Conservation (phyloP, 2,888 invertebrate species). For the Physocephala rufipes region DNA sequence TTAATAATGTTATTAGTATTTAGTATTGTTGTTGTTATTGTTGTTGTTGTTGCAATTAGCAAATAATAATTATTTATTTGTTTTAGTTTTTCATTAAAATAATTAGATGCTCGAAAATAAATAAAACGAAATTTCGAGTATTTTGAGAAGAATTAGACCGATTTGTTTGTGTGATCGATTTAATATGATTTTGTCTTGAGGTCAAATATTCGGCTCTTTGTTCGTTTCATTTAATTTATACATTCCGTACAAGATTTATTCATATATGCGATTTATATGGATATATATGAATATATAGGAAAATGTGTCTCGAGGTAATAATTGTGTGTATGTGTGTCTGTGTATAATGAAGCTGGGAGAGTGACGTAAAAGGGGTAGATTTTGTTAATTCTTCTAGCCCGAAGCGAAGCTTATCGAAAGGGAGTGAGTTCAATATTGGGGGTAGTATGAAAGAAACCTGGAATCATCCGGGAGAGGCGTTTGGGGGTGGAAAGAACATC, state of each 20-base stretch:
- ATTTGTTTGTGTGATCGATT: background rate
- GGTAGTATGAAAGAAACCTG: background rate
- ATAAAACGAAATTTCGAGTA: background rate
- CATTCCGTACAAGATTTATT: background rate
- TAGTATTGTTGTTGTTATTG: background rate
- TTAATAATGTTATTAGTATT: background rate
- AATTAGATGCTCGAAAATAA: constrained; percentile 21
- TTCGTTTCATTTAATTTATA: constrained; percentile 4
- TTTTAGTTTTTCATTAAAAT: background rate
- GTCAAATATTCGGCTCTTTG: constrained; percentile 3
- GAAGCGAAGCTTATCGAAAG: too few species aligned
- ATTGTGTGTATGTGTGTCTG: too few species aligned
- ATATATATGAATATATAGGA: too few species aligned
- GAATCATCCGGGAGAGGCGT: background rate
- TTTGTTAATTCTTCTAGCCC: too few species aligned
- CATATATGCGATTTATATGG: too few species aligned
- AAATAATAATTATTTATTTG: constrained; percentile 29
- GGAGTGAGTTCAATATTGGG: background rate
- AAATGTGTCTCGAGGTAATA: too few species aligned
- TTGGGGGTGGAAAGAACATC: background rate
- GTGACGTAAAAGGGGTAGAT: too few species aligned
- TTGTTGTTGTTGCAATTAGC: background rate
- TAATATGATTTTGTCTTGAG: constrained; percentile 19
- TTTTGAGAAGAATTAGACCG: too few species aligned
- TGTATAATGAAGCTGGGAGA: too few species aligned